A percentile compares a stretch with the other conserved stretches of the same genome.
Evolutionary conservation across 1,140 invertebrate species (phyloP).

Genomic region (Spodoptera frugiperda): DNA sequence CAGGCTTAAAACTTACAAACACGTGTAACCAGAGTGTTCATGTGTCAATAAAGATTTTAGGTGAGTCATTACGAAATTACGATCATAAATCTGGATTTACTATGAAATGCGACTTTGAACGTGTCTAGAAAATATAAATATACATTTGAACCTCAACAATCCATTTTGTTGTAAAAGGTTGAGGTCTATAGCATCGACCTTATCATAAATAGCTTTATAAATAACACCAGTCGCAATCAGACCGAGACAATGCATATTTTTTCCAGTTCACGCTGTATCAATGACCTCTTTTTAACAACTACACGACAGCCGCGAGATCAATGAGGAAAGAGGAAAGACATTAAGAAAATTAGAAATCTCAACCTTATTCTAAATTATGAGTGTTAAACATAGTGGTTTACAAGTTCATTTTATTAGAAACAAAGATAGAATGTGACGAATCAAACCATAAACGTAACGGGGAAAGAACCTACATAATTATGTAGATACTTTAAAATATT

Average conservation of each 20-base stretch:
- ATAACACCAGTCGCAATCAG: slow-evolving; percentile 40
- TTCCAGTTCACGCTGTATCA: slow-evolving; percentile 17
- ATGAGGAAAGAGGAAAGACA: slow-evolving; percentile 24
- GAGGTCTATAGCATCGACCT: slow-evolving; percentile 40
- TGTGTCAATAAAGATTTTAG: slow-evolving; percentile 41
- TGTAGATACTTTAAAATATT: too few species aligned
- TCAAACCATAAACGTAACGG: background rate
- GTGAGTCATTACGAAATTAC: slow-evolving; percentile 30
- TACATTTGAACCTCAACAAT: background rate
- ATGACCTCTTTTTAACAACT: slow-evolving; percentile 37
- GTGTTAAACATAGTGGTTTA: slow-evolving; percentile 5
- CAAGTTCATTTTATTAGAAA: background rate
- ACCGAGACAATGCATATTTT: slow-evolving; percentile 44
- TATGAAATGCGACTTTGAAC: background rate
- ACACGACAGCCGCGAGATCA: background rate
- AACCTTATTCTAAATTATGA: slow-evolving; percentile 1
- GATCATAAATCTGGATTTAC: background rate
- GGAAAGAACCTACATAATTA: too few species aligned
- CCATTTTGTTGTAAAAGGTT: slow-evolving; percentile 16
- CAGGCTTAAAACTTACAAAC: slow-evolving; percentile 37
- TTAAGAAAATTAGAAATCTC: slow-evolving; percentile 18
- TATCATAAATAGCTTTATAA: slow-evolving; percentile 43
- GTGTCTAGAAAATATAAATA: slow-evolving; percentile 7
- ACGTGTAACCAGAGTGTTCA: slow-evolving; percentile 28
- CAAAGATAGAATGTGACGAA: background rate